These are phyloP conservation scores for Bucco capensis DNA, from an alignment of 2,113 vertebrate species.

Conservation along the genomic window DNA sequence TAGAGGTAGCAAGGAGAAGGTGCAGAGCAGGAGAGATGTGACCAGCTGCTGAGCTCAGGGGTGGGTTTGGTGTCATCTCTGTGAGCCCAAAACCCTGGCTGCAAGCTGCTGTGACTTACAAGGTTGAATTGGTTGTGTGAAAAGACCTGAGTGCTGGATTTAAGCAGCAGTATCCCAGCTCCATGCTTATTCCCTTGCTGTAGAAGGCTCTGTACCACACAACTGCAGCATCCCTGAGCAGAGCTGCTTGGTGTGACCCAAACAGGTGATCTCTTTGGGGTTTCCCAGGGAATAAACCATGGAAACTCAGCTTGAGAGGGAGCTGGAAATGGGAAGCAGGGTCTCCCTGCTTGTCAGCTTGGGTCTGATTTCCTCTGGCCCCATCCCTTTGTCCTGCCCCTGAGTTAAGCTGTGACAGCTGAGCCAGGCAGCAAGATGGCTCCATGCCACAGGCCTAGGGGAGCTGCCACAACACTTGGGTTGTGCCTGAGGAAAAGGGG, in stretches of 20 bases:
- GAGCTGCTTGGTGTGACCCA: not conserved
- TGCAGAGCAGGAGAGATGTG: not conserved
- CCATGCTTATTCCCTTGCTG: not conserved
- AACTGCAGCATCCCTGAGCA: not conserved
- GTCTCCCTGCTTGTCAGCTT: not conserved
- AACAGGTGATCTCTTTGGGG: not conserved
- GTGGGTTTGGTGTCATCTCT: not conserved
- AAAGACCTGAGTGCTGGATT: not conserved
- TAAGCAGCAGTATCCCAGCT: not conserved
- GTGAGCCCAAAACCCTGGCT: not conserved
- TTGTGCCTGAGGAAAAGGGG: not conserved
- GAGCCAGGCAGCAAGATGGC: not conserved
- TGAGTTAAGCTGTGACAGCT: not conserved
- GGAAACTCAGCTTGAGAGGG: not conserved
- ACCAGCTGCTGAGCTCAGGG: not conserved
- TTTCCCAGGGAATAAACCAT: not conserved
- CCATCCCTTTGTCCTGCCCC: not conserved
- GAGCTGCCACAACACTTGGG: not conserved
- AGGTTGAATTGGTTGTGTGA: not conserved
- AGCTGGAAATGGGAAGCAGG: not conserved
- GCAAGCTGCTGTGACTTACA: not conserved
- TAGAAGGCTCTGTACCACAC: not conserved
- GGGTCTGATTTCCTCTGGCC: not conserved
- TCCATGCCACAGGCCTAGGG: rapidly evolving
- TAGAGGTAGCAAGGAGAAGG: not conserved